Evolutionary conservation across 2,888 invertebrate species (phyloP).

Genomic region (Marasmarcha lunaedactyla): DNA sequence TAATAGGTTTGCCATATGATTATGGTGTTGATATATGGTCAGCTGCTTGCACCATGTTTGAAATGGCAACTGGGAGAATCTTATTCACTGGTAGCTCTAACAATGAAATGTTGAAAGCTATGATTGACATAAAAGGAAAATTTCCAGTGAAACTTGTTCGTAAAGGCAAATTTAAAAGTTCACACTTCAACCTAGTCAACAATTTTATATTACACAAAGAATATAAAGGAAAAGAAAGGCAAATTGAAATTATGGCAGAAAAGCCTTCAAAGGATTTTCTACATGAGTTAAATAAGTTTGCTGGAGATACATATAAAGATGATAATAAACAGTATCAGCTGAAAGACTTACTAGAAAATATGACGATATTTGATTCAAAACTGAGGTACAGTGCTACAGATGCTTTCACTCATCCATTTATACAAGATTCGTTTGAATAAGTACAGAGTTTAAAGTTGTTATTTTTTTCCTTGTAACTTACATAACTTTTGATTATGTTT

Average conservation of each 20-base stretch:
- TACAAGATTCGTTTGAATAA: constrained; percentile 55
- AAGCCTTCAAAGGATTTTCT: constrained; percentile 85
- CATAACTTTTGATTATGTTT: too few relatives aligned
- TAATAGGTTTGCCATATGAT: constrained; percentile 95
- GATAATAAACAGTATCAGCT: constrained; percentile 90
- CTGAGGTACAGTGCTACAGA: constrained; percentile 91
- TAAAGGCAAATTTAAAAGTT: constrained; percentile 94
- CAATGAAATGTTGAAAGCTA: constrained; percentile 98
- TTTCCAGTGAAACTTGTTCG: constrained; percentile 94
- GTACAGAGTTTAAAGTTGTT: too few relatives aligned
- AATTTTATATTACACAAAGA: constrained; percentile 97
- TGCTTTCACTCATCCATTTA: constrained; percentile 92
- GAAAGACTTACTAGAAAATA: constrained; percentile 92
- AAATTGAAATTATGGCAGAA: constrained; percentile 89
- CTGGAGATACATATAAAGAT: constrained; percentile 83
- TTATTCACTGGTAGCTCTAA: constrained; percentile 98
- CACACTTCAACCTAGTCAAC: constrained; percentile 96
- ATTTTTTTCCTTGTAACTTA: too few relatives aligned
- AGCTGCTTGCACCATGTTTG: constrained; percentile 97
- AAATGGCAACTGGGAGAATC: constrained; percentile 97
- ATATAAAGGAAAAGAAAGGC: constrained; percentile 96
- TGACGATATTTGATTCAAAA: constrained; percentile 88
- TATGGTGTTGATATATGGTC: constrained; percentile 99
- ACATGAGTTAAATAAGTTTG: constrained; percentile 86
- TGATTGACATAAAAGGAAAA: constrained; percentile 98